Evolutionary conservation across 2,888 invertebrate species (phyloP).

Genomic region (Drosophila eohydei): DNA sequence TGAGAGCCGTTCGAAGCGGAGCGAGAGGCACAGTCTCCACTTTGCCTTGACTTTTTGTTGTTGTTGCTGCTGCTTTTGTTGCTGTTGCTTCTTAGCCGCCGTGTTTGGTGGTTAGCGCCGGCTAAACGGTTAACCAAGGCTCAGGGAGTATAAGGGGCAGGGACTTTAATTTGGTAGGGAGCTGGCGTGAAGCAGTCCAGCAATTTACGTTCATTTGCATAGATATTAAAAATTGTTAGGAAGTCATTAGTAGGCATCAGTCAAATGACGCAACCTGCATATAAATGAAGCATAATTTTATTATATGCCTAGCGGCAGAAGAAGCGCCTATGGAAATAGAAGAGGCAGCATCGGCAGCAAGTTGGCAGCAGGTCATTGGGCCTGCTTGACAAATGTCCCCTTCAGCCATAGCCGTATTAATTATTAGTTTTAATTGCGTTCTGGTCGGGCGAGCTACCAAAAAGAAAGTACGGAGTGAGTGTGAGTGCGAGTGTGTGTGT

Average conservation of each 20-base stretch:
- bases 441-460: slow-evolving; percentile 37
- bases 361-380: slow-evolving; percentile 48
- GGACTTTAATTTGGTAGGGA: slow-evolving; percentile 40
- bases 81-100: slow-evolving; percentile 28
- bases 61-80: slow-evolving; percentile 15
- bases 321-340: background rate
- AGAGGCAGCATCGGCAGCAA: slow-evolving; percentile 18
- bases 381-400: slow-evolving; percentile 42
- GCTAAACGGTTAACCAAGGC: slow-evolving; percentile 79
- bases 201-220: slow-evolving; percentile 82
- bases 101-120: slow-evolving; percentile 57
- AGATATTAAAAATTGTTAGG: slow-evolving; percentile 83
- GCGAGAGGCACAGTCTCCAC: background rate
- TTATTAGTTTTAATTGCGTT: slow-evolving; percentile 78
- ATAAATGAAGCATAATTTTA: slow-evolving; percentile 81
- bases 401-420: slow-evolving; percentile 59
- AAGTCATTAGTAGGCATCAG: slow-evolving; percentile 82
- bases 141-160: slow-evolving; percentile 7
- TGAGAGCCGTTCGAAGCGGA: slow-evolving; percentile 71
- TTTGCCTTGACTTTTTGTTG: slow-evolving; percentile 6
- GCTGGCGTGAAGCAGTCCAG: slow-evolving; percentile 59
- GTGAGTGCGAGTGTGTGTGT: background rate
- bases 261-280: slow-evolving; percentile 81
- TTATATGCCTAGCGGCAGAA: slow-evolving; percentile 46
- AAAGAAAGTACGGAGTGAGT: background rate